phyloP scores from a whole-genome alignment of 2,888 invertebrate species.

The Camponotus fellah region DNA sequence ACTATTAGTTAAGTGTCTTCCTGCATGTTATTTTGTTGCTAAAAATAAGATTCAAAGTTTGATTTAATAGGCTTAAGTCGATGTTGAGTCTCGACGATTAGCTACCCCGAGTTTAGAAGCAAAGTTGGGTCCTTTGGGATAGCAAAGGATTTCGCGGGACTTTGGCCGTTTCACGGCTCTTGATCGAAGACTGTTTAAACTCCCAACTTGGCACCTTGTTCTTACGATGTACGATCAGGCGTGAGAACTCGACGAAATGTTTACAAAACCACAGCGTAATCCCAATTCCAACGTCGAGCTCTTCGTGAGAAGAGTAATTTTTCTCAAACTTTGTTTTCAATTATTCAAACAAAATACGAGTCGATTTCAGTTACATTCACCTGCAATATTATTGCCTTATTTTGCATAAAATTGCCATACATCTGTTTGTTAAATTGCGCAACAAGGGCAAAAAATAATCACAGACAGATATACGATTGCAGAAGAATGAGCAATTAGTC shows the following conservation, averaged over 20 bases:
- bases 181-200: constrained; percentile 63
- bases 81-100: constrained; percentile 71
- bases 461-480: background rate
- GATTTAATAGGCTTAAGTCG: constrained; percentile 63
- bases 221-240: constrained; percentile 33
- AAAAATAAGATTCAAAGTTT: constrained; percentile 34
- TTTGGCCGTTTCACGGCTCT: constrained; percentile 56
- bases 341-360: background rate
- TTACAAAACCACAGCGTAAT: background rate
- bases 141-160: constrained; percentile 66
- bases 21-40: background rate
- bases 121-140: constrained; percentile 60
- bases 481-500: constrained; percentile 47
- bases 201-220: constrained; percentile 47
- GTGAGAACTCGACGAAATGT: background rate
- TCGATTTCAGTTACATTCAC: background rate
- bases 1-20: background rate
- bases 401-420: background rate
- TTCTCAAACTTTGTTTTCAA: background rate
- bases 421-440: constrained; percentile 3
- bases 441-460: constrained; percentile 5
- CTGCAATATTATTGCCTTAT: background rate
- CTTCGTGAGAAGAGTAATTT: background rate
- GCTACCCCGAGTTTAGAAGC: constrained; percentile 65
- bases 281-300: background rate